Evolutionary conservation across 30 jellyfish, hydroid and myxozoan genomes (phyloP).

Genomic region (Aurelia aurita complex sp. Pacific): DNA sequence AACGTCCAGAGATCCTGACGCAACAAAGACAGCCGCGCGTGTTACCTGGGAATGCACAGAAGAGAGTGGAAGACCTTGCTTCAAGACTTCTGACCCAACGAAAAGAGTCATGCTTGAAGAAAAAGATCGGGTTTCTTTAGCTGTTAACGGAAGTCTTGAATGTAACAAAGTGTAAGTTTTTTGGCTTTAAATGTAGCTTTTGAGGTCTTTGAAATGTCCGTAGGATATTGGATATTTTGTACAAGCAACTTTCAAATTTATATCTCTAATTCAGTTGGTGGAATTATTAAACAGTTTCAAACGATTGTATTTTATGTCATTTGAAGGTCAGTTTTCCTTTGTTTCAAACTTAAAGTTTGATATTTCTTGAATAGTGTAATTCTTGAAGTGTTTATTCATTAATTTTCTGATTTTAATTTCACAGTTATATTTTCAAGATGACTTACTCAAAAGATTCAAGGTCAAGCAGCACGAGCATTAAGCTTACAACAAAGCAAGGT

Average conservation of each 20-base stretch:
- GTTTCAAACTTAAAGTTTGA: too few relatives aligned
- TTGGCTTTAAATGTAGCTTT: too few relatives aligned
- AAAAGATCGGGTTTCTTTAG: neutral
- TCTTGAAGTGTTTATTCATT: too few relatives aligned
- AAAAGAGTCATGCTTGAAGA: slow-evolving; percentile 32
- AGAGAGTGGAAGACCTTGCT: slow-evolving; percentile 48
- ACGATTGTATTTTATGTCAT: too few relatives aligned
- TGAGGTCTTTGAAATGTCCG: too few relatives aligned
- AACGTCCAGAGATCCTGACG: slow-evolving; percentile 53
- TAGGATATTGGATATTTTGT: too few relatives aligned
- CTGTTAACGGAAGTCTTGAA: slow-evolving; percentile 19
- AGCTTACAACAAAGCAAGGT: slow-evolving; percentile 35
- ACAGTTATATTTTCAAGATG: slow-evolving; percentile 47
- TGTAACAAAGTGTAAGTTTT: slow-evolving; percentile 48
- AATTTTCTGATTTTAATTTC: too few relatives aligned
- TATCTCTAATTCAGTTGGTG: too few relatives aligned
- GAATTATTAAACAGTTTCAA: too few relatives aligned
- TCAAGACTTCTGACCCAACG: slow-evolving; percentile 14
- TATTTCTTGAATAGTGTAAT: too few relatives aligned
- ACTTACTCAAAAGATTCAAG: slow-evolving; percentile 44
- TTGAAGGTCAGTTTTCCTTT: too few relatives aligned
- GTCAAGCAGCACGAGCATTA: slow-evolving; percentile 1
- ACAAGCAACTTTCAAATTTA: too few relatives aligned
- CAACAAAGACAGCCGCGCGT: slow-evolving; percentile 11
- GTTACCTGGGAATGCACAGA: slow-evolving; percentile 46